These are phyloP conservation scores for Fukomys damarensis DNA, from an alignment of 2,113 vertebrate species.

Conservation along the genomic window DNA sequence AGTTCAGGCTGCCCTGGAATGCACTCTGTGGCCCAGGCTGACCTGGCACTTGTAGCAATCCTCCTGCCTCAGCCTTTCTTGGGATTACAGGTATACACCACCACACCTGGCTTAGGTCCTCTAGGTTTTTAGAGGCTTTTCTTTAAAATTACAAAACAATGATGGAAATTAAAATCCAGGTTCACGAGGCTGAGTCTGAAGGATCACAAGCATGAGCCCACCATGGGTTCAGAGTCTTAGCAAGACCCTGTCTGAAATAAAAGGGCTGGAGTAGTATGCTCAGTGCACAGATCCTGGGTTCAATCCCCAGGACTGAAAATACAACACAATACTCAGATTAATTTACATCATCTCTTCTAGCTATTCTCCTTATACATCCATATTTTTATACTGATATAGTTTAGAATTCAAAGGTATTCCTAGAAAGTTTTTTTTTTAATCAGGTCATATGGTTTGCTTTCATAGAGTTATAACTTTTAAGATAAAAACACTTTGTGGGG, in stretches of 20 bases:
- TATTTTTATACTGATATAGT: neutral
- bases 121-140: neutral
- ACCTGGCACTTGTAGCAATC: neutral
- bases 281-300: neutral
- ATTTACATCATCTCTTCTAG: neutral
- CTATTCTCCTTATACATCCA: neutral
- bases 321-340: neutral
- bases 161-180: slow-evolving; percentile 41
- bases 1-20: neutral
- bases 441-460: neutral
- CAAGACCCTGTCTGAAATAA: no score
- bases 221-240: neutral
- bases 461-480: slow-evolving; percentile 16
- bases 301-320: neutral
- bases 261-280: neutral
- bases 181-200: neutral
- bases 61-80: neutral
- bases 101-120: neutral
- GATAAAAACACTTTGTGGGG: no score
- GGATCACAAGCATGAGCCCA: neutral
- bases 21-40: neutral
- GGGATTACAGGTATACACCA: neutral
- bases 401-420: neutral
- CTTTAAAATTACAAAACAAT: slow-evolving; percentile 2
- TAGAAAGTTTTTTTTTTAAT: neutral